Conservation (phyloP, 2,888 invertebrate species). For the Morpho deidamia region DNA sequence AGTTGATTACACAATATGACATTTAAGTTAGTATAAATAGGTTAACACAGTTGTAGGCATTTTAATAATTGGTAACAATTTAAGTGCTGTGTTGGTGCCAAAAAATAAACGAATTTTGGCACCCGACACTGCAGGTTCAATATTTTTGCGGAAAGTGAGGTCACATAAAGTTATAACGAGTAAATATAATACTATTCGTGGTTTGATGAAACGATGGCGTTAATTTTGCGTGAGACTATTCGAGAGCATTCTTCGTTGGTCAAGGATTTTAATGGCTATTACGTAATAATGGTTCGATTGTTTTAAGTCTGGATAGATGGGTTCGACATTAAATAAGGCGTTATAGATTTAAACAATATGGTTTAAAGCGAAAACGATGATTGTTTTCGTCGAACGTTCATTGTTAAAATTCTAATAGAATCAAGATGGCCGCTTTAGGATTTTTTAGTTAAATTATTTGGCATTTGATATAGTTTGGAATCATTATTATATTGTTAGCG, state of each 20-base stretch:
- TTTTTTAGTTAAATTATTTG: too few relatives aligned
- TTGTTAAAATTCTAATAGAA: too few relatives aligned
- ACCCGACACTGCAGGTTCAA: constrained; percentile 4
- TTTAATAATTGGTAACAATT: background rate
- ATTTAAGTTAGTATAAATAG: background rate
- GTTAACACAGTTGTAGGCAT: background rate
- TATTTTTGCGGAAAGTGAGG: background rate
- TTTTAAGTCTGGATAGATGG: too few relatives aligned
- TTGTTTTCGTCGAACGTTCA: too few relatives aligned
- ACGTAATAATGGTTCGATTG: too few relatives aligned
- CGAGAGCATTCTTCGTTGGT: background rate
- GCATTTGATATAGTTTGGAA: too few relatives aligned
- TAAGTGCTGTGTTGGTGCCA: constrained; percentile 9
- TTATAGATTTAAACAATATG: too few relatives aligned
- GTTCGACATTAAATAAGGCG: too few relatives aligned
- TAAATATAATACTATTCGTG: constrained; percentile 1
- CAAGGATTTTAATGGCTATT: background rate
- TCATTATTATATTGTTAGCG: too few relatives aligned
- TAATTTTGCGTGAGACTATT: background rate
- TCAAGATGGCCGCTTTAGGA: too few relatives aligned
- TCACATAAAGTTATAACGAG: background rate
- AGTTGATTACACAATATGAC: too few relatives aligned
- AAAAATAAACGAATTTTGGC: constrained; percentile 20
- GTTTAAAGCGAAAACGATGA: too few relatives aligned
- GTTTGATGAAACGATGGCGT: background rate